Evolutionary conservation across 2,113 vertebrate species (phyloP), one percentile per base, ranked within the genome.

Genomic region (Ursus arctos): DNA sequence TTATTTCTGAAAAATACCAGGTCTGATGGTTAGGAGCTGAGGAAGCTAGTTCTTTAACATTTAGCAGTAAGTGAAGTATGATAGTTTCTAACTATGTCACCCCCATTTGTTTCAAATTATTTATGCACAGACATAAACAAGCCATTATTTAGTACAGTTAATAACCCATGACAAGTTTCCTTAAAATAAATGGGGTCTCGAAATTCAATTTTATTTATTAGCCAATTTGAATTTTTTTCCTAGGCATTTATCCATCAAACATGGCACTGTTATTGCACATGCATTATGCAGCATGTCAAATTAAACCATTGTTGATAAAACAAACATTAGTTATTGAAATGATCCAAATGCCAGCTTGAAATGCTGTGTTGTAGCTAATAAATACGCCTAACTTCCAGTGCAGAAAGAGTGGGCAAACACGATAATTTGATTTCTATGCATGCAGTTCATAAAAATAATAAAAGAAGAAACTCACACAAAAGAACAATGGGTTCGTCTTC

Each of bases 281-380:
- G 97, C 97, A 98, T 99, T 99, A 99, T 99, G 98, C 97, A 98
- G 98, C 97, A 95, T 98, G 98, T 99, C 99, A 99, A 98, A 99
- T 99, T 98, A 99, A 99, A 99, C 95, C 94, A 98, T 97, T 98
- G 98, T 98, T 99, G 99, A 99, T 99, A 98, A 99, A 99, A 99
- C 98, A 99, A 99, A 98, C 96, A 98, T 98, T 98, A 98, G 93
- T 98, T 98, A 98, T 96, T 97, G 97, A 98, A 99, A 98, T 97
- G 93, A 98, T 98, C 96, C 96, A 98, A 98, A 98, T 98, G 97
- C 82, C 97, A 98, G 91, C 97, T 98, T 98, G 97, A 86, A 98
- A 96, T 97, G 53, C 59, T 97, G 94, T 98, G 97, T 88, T 24
- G 88, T 93, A 97, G 93, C 88, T 98, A 98, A 98, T 98, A 98